phyloP scores from a whole-genome alignment of 2,797 vertebrate species.

The Sebastes hubbsi region DNA sequence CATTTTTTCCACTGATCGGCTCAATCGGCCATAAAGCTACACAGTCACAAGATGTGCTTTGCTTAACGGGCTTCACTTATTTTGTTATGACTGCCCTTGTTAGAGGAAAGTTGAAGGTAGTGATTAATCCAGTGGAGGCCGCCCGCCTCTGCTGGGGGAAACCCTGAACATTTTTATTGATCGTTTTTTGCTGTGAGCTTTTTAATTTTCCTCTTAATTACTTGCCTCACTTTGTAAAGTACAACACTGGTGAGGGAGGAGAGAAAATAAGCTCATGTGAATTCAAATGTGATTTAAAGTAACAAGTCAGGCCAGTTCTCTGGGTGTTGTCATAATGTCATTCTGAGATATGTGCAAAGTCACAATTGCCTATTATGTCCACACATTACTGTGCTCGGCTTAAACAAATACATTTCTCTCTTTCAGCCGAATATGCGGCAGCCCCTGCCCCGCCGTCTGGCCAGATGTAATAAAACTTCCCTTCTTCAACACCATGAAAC shows the following conservation, averaged over 20 bases:
- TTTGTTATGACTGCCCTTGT: background rate
- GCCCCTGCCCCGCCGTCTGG: conserved; percentile 97
- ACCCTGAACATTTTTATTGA: background rate
- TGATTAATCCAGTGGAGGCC: background rate
- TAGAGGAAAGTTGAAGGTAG: background rate
- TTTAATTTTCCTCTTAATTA: background rate
- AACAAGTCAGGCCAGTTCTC: conserved; percentile 1
- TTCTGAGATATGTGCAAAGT: background rate
- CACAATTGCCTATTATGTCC: background rate
- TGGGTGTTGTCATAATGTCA: background rate
- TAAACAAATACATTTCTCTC: background rate
- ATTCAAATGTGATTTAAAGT: background rate
- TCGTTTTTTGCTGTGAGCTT: background rate
- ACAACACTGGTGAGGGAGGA: background rate
- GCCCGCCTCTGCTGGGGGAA: background rate
- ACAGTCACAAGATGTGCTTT: background rate
- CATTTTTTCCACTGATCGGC: background rate
- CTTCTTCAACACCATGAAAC: conserved; percentile 99
- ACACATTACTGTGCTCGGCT: background rate
- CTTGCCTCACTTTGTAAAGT: background rate
- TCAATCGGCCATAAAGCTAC: background rate
- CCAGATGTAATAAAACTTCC: conserved; percentile 99
- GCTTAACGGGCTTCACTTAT: background rate
- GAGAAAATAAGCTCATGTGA: background rate
- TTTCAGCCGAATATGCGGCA: conserved; percentile 94